Evolutionary conservation across 2,888 invertebrate genomes (phyloP), one percentile per base, ranked within the genome.

Genomic region (Tachina fera): DNA sequence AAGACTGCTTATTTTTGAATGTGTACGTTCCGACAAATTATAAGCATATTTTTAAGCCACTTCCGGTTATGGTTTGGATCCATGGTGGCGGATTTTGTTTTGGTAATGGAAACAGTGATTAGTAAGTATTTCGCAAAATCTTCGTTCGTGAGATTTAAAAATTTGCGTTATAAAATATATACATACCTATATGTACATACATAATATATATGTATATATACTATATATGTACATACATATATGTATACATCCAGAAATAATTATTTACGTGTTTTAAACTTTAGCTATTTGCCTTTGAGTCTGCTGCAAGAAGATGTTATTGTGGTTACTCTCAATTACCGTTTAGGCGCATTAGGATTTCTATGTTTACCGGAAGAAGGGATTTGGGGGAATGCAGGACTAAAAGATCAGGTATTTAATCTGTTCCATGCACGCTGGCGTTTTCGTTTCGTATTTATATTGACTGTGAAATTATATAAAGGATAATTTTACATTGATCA

Each of bases 61-160:
- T 92, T 16, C 91, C 93, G 0, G 92, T 92, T 8, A 92, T 93
- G 92, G 91, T 93, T 0, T 93, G 90, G 89, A 89, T 93, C 60
- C 93, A 93, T 87, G 93, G 93, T 1, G 93, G 93, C 0, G 92
- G 90, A 6, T 93, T 90, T 81, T 83, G 86, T 45, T 90, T 91
- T 85, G 92, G 92, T 39, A 90, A 87, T 75, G 92, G 91, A 13
- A 91, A 91, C 79, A 89, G 89, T 53, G 91, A 92, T 71, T 89
- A 90, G 92, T 93, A 83, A 85, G 85, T 85, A 80, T 39, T 41
- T 16, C 1, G 10, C 11, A 22, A 16, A 51, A 51, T 22, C 22
- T 22, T 22, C 22, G 22, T 3, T 22, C 22, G 22, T 22, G 1
- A 22, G 22, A 22, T 22, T 22, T 2, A 22, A 22, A 22, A 31